Percentiles rank a stretch among this genome's conserved stretches.
These are phyloP conservation scores for Hassar affinis DNA, from an alignment of 2,113 vertebrate species.

Conservation along the genomic window DNA sequence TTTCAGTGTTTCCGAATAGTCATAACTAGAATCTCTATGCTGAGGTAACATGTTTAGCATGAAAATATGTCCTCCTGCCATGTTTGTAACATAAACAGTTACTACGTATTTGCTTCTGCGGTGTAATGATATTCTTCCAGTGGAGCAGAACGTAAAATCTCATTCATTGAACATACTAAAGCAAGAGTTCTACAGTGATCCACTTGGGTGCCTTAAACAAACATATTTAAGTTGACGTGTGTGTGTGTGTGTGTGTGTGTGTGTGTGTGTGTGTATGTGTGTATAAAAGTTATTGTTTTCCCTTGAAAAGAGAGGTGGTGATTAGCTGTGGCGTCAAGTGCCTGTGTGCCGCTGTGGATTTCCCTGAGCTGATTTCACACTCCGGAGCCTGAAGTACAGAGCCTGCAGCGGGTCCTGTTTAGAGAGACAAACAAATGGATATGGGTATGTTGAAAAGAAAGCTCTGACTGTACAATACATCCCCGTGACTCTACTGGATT, in stretches of 20 bases:
- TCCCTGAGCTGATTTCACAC: conserved; percentile 3
- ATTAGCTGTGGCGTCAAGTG: background rate
- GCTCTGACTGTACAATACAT: background rate
- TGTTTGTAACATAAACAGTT: conserved; percentile 48
- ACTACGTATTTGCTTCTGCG: background rate
- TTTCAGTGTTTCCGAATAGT: background rate
- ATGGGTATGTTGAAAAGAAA: background rate
- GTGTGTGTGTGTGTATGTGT: background rate
- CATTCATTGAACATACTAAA: background rate
- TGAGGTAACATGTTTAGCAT: conserved; percentile 53
- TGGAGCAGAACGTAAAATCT: background rate
- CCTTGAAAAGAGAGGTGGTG: background rate
- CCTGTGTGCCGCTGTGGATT: background rate
- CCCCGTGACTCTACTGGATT: background rate
- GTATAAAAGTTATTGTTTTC: background rate
- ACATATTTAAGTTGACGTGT: too few species aligned
- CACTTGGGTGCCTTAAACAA: background rate
- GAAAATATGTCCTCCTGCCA: conserved; percentile 51
- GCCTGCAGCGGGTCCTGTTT: background rate
- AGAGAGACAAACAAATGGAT: conserved; percentile 8
- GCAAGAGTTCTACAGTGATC: background rate
- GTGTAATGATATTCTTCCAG: background rate
- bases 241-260: background rate
- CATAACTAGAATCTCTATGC: conserved; percentile 17
- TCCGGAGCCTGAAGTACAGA: background rate